These are phyloP conservation scores for Oostethus manadensis DNA, from an alignment of 2,113 vertebrate species.

Conservation along the genomic window DNA sequence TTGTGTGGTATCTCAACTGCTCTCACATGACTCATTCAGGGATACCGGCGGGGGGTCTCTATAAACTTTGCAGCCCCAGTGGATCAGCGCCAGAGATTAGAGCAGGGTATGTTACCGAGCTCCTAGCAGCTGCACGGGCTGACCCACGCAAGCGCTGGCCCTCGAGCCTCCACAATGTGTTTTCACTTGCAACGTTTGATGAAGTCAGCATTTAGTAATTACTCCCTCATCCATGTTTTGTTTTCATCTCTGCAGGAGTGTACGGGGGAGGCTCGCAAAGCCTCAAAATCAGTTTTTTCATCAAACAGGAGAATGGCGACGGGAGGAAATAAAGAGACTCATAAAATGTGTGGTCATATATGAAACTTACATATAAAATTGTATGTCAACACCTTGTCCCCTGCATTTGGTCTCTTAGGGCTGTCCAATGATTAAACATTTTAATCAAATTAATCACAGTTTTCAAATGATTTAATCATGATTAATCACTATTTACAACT, in stretches of 20 bases:
- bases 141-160: slow-evolving; percentile 27
- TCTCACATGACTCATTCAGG: slow-evolving; percentile 38
- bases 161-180: slow-evolving; percentile 37
- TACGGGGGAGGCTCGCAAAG: slow-evolving; percentile 19
- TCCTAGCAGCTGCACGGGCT: slow-evolving; percentile 48
- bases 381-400: too few relatives aligned
- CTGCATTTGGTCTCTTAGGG: too few relatives aligned
- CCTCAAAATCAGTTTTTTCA: slow-evolving; percentile 36
- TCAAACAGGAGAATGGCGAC: slow-evolving; percentile 30
- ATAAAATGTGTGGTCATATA: background rate
- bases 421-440: too few relatives aligned
- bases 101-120: slow-evolving; percentile 23
- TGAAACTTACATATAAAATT: background rate
- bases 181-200: slow-evolving; percentile 50
- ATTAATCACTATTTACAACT: too few relatives aligned
- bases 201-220: slow-evolving; percentile 61
- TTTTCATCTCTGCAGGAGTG: slow-evolving; percentile 52
- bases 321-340: background rate
- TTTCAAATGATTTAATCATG: too few relatives aligned
- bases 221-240: slow-evolving; percentile 47
- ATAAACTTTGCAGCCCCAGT: background rate
- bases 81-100: slow-evolving; percentile 22
- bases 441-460: too few relatives aligned
- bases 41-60: background rate
- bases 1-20: slow-evolving; percentile 37